Conservation (phyloP, 2,797 vertebrate genomes). For the Chrosomus eos region DNA sequence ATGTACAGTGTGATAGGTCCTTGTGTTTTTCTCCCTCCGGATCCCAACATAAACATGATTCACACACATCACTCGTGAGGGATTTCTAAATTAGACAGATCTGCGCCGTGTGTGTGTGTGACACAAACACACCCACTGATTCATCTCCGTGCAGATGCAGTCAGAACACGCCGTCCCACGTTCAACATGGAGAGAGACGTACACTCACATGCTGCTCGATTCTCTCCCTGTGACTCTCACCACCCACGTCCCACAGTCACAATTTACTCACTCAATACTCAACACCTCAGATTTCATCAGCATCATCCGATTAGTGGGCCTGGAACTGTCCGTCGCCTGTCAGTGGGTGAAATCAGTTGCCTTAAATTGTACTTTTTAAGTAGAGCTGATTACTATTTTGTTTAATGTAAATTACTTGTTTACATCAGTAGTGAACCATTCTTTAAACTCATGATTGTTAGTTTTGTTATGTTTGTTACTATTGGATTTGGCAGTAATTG, state of each 20-base stretch:
- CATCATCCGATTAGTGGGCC: constrained; percentile 17
- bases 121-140: constrained; percentile 15
- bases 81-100: constrained; percentile 11
- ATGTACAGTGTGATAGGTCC: background rate
- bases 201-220: constrained; percentile 1
- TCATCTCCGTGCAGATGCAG: constrained; percentile 22
- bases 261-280: constrained; percentile 48
- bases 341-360: background rate
- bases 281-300: constrained; percentile 30
- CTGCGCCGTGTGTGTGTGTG: background rate
- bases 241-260: constrained; percentile 40
- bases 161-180: constrained; percentile 8
- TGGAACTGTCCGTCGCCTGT: background rate
- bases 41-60: background rate
- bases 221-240: constrained; percentile 40
- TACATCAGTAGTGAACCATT: background rate
- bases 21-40: background rate
- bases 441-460: background rate
- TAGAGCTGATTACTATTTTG: background rate
- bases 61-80: background rate
- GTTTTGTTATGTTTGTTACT: background rate
- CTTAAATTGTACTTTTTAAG: background rate
- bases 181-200: constrained; percentile 5
- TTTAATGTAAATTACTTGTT: background rate
- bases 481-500: background rate